phyloP scores from a whole-genome alignment of 2,888 invertebrate genomes.

The Acanthoscelides obtectus region DNA sequence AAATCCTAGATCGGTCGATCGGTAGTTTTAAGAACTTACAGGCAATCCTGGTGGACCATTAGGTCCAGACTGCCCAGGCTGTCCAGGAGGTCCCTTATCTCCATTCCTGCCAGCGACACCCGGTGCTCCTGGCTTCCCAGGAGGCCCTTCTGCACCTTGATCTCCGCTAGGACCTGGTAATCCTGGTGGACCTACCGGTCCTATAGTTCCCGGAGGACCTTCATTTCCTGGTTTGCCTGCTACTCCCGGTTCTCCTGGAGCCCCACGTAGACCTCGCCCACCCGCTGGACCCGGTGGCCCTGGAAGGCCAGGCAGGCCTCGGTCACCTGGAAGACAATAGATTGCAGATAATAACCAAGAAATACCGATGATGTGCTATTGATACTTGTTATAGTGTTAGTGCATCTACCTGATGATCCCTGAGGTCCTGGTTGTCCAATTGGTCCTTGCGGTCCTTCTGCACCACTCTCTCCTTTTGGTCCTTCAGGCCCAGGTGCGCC shows the following conservation, averaged over 20 bases:
- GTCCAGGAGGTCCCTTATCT: conserved; percentile 70
- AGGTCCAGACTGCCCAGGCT: conserved; percentile 59
- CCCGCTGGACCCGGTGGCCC: conserved; percentile 63
- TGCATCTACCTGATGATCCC: conserved; percentile 46
- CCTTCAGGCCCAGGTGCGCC: conserved; percentile 71
- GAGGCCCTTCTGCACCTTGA: conserved; percentile 56
- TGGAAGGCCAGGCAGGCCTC: conserved; percentile 59
- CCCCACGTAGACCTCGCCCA: conserved; percentile 61
- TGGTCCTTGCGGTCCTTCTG: conserved; percentile 64
- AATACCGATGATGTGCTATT: too few relatives aligned
- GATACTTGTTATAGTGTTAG: too few relatives aligned
- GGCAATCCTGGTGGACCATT: conserved; percentile 66
- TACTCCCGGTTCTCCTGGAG: conserved; percentile 66
- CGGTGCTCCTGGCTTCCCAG: conserved; percentile 67
- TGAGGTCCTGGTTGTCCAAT: conserved; percentile 66
- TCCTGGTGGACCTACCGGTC: conserved; percentile 63
- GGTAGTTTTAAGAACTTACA: too few relatives aligned
- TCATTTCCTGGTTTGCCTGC: conserved; percentile 69
- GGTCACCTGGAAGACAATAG: conserved; percentile 53
- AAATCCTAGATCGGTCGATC: too few relatives aligned
- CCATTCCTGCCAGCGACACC: conserved; percentile 70
- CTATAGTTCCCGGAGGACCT: conserved; percentile 66
- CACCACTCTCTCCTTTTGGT: conserved; percentile 69
- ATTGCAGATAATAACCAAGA: too few relatives aligned
- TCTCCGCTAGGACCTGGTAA: conserved; percentile 59